Base-by-base conservation (phyloP, 2,797 vertebrate species). In the Manis crassicaudata region DNA sequence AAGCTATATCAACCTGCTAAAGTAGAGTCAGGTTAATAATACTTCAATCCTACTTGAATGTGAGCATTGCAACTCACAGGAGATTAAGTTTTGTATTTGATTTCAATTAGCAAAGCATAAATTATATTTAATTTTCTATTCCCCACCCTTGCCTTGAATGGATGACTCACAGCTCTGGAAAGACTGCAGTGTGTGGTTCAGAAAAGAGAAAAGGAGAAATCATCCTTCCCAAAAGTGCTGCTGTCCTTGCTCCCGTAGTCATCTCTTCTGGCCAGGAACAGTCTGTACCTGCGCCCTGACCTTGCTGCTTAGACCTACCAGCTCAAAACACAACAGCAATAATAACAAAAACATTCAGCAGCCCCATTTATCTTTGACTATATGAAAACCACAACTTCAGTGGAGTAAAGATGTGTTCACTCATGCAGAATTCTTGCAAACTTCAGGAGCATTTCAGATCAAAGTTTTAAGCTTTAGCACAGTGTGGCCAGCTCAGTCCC, bases 41-140 rank as follows among this genome's bases (percentile, higher is more conserved):
- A 75, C 65, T 79, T 93, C 84, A 13, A 6, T 76, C 75, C 63
- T 97, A 50, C 95, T 98, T 96, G 97, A 98, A 98, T 68, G n/a
- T 95, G 96, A 97, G 88, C 97, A 65, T 97, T 96, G 95, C 90
- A 95, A 90, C 97, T 97, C 97, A 95, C 32, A 46, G 96, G 97
- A 98, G 98, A 98, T 95, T 98, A 98, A 98, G 97, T 98, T 98
- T 98, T 98, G 97, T 98, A 98, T 98, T 98, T 98, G 98, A 98
- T 98, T 98, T 98, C 98, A 98, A 98, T 98, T 98, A 98, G 97
- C 97, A 98, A 98, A 98, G 97, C 97, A 98, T 98, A 98, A 98
- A 98, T 98, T 98, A 98, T 97, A 96, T 98, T 98, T 98, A 97
- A 98, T 98, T 98, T 98, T 98, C 90, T 98, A 86, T 96, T 80